Base-by-base conservation (phyloP, 2,797 vertebrate species). In the Lepidocolaptes lacrymiger region DNA sequence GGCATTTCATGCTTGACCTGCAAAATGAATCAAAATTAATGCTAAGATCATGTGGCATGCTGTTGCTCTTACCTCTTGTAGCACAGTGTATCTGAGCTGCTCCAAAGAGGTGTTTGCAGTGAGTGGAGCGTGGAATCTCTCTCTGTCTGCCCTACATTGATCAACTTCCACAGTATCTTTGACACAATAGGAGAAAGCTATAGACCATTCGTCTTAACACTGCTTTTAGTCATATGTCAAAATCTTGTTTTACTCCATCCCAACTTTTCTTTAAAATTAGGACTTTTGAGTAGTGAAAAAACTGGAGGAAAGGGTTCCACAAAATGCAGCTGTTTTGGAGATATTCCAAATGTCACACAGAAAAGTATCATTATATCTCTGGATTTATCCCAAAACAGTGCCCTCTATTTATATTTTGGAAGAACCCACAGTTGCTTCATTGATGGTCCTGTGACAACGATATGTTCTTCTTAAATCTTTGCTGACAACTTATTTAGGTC, bases 21-120 rank as follows among this genome's bases (percentile, higher is more conserved):
- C 74, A 95, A 95, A 95, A 96, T 95, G 89, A 96, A 94, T 95
- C 85, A 91, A 93, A 96, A 96, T 96, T 88, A 96, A 91, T 88
- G 80, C 93, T 93, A 90, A 71, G 49, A 74, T 93, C 34, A n/a
- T 54, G 52, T 12, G 9, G 77, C 63, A 67, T 39, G 80, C 83
- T 90, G 78, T 86, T 93, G 85, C 76, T 92, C 81, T 92, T 92
- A 62, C 88, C 78, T 84, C 76, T 76, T 73, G 44, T 83, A 94
- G 83, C 44, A 59, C 73, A 54, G 59, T 36, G n/a, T 51, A 59
- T 69, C 61, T 7, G 3, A 73, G 76, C 76, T 94, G 85, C 87
- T 92, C 69, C 76, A 64, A 51, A 69, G 87, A 82, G 79, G 76
- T 71, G 88, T 34, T 63, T 69, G 79, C 85, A 85, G 85, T 28